A percentile compares a stretch with the other conserved stretches of the same genome.
Evolutionary conservation across 2,797 vertebrate genomes (phyloP).

Genomic region (Onychomys torridus): DNA sequence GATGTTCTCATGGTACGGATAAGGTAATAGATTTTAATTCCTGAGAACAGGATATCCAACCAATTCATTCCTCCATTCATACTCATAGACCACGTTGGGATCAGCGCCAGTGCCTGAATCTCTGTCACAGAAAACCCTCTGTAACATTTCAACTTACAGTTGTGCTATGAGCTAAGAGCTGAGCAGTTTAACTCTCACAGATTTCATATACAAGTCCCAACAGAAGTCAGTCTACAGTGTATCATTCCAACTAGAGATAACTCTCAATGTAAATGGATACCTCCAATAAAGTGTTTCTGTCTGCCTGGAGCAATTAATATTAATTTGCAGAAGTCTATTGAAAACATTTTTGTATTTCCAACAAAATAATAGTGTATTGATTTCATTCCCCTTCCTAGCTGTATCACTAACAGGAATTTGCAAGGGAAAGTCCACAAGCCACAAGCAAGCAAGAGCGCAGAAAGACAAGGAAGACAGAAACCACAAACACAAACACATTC

Average conservation of each 20-base stretch:
- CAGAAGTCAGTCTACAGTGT: conserved; percentile 26
- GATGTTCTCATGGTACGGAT: neutral
- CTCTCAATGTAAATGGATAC: conserved; percentile 54
- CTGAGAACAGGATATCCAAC: neutral
- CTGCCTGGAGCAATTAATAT: conserved; percentile 58
- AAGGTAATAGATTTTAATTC: neutral
- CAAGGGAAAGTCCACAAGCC: conserved; percentile 38
- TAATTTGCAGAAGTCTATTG: conserved; percentile 62
- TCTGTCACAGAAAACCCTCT: neutral
- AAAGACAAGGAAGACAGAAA: conserved; percentile 22
- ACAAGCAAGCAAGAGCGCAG: neutral
- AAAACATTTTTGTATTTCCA: conserved; percentile 48
- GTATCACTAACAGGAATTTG: conserved; percentile 4
- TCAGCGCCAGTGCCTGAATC: neutral
- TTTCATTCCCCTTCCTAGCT: conserved; percentile 64
- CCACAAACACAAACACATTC: neutral
- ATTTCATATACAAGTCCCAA: neutral
- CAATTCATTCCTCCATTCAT: neutral
- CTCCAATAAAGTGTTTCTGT: neutral
- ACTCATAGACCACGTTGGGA: neutral
- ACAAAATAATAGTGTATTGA: conserved; percentile 68
- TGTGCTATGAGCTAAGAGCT: neutral
- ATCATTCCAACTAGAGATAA: neutral
- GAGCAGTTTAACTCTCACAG: neutral
- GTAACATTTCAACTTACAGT: conserved; percentile 28